These are phyloP conservation scores for Anhinga anhinga DNA, from an alignment of 2,113 vertebrate species.

Conservation along the genomic window DNA sequence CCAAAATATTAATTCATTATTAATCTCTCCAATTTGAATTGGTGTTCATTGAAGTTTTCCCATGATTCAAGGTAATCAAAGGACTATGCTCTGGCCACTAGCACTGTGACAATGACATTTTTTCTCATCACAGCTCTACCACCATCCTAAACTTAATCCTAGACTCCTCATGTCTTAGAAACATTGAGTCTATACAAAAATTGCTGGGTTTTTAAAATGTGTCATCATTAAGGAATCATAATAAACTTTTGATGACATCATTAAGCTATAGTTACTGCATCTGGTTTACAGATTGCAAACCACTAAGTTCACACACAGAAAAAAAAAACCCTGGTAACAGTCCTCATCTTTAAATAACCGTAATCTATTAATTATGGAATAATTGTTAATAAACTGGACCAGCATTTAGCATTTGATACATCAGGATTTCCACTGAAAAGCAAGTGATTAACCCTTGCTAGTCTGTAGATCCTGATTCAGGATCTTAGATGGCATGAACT, in stretches of 20 bases:
- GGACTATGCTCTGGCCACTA: not conserved
- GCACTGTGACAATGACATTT: not conserved
- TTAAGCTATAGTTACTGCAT: not conserved
- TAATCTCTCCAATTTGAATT: not conserved
- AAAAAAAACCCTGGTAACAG: not conserved
- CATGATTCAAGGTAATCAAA: not conserved
- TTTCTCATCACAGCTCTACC: not conserved
- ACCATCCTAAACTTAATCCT: not conserved
- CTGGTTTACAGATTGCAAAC: not conserved
- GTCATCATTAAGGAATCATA: not conserved
- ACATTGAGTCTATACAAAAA: not conserved
- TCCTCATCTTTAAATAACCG: not conserved
- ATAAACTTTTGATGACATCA: not conserved
- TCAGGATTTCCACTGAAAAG: not conserved
- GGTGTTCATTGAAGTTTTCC: not conserved
- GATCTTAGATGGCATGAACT: not conserved
- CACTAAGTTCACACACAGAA: fast-evolving
- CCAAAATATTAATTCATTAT: not conserved
- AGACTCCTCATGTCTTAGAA: not conserved
- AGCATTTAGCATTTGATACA: not conserved
- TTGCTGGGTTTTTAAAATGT: fast-evolving
- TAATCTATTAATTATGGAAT: not conserved
- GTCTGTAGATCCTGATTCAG: not conserved
- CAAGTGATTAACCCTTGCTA: not conserved
- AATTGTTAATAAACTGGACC: not conserved